These are phyloP conservation scores for Thecocarcelia acutangulata DNA, from an alignment of 2,888 invertebrate species.

Conservation along the genomic window DNA sequence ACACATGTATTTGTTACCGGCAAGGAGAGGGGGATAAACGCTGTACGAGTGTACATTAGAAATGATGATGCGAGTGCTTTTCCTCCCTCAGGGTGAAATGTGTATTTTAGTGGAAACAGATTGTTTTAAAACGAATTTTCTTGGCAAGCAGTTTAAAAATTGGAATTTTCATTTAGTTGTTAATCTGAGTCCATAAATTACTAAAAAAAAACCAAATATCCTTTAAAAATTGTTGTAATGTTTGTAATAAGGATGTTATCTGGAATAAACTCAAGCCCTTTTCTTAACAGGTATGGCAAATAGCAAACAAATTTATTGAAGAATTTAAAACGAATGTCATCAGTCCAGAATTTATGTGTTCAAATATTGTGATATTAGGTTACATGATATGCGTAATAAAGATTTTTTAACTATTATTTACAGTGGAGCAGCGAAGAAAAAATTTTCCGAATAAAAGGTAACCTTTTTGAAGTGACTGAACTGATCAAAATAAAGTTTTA, in stretches of 20 bases:
- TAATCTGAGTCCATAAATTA: conserved; percentile 39
- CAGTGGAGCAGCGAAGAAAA: too few species aligned
- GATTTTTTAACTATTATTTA: too few species aligned
- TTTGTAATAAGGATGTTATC: background rate
- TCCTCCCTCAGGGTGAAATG: conserved; percentile 36
- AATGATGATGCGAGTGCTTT: background rate
- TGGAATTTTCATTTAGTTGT: conserved; percentile 51
- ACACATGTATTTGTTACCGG: conserved; percentile 5
- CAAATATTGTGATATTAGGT: too few species aligned
- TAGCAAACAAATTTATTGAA: too few species aligned
- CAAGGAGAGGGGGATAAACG: conserved; percentile 17
- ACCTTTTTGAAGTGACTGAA: too few species aligned
- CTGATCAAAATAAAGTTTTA: too few species aligned
- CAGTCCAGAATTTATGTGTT: too few species aligned
- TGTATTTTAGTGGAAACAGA: conserved; percentile 23
- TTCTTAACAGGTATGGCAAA: too few species aligned
- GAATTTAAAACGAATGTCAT: too few species aligned
- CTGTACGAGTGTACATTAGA: conserved; percentile 15
- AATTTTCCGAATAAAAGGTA: too few species aligned
- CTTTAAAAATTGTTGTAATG: background rate
- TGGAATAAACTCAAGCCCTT: too few species aligned
- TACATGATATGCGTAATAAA: too few species aligned
- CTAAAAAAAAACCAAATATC: background rate
- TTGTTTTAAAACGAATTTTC: background rate
- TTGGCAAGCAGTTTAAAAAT: conserved; percentile 11